Conservation (phyloP, 2,888 invertebrate species). For the Chymomyza procnemis region DNA sequence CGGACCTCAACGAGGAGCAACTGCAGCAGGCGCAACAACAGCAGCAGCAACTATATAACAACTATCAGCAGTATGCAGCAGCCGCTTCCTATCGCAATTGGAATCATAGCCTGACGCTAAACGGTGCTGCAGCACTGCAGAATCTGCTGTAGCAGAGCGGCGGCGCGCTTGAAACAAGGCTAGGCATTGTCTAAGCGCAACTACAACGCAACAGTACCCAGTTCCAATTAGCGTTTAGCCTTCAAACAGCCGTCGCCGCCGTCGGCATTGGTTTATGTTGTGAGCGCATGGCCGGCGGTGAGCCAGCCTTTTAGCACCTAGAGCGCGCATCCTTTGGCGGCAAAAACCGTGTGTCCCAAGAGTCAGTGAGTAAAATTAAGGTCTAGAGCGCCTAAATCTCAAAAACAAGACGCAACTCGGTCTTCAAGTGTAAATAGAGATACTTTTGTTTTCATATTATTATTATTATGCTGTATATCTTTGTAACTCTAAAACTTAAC, state of each 20-base stretch:
- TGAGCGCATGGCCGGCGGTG: conserved; percentile 17
- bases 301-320: conserved; percentile 63
- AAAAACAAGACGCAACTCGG: not conserved
- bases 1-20: conserved; percentile 75
- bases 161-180: conserved; percentile 39
- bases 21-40: conserved; percentile 71
- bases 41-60: conserved; percentile 74
- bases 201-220: not conserved
- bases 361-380: not conserved
- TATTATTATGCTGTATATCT: not conserved
- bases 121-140: conserved; percentile 74
- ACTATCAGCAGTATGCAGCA: conserved; percentile 75
- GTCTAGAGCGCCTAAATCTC: not conserved
- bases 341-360: not conserved
- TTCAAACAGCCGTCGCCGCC: conserved; percentile 11
- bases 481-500: not conserved
- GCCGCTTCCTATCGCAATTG: conserved; percentile 74
- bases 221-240: conserved; percentile 19
- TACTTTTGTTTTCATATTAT: not conserved
- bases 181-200: conserved; percentile 39
- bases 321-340: conserved; percentile 52
- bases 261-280: not conserved
- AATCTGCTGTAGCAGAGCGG: conserved; percentile 70
- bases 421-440: conserved; percentile 15
- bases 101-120: conserved; percentile 72